Evolutionary conservation across 92 coral and sea anemone genomes (phyloP).

Genomic region (Nematostella vectensis): DNA sequence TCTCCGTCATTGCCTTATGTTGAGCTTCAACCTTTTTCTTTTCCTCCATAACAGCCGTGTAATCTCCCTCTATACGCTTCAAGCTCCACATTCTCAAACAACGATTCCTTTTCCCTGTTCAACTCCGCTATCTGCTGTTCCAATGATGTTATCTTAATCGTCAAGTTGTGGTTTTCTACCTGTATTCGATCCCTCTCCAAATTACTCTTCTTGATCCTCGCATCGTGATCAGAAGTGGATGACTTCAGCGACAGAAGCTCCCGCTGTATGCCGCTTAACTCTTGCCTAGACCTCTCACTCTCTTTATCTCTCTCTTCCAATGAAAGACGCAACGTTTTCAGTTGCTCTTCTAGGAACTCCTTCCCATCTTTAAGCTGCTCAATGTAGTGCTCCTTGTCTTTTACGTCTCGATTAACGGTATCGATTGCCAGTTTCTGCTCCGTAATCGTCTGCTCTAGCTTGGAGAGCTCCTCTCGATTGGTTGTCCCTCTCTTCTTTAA

Average conservation of each 20-base stretch:
- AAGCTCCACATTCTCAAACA: constrained; percentile 30
- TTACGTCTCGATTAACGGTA: constrained; percentile 46
- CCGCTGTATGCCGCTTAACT: constrained; percentile 54
- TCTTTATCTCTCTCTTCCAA: constrained; percentile 51
- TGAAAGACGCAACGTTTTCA: constrained; percentile 20
- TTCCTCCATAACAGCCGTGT: constrained; percentile 24
- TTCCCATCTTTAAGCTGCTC: constrained; percentile 48
- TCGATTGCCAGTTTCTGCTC: constrained; percentile 58
- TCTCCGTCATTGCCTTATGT: constrained; percentile 22
- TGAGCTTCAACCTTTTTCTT: constrained; percentile 46
- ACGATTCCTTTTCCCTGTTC: constrained; percentile 38
- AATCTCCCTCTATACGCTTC: constrained; percentile 17
- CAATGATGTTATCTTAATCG: constrained; percentile 33
- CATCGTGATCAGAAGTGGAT: constrained; percentile 40
- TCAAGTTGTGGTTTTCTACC: constrained; percentile 31
- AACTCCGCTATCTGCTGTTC: constrained; percentile 65
- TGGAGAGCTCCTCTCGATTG: constrained; percentile 51
- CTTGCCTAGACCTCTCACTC: constrained; percentile 44
- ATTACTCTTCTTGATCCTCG: constrained; percentile 30
- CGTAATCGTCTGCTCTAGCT: constrained; percentile 50
- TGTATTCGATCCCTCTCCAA: constrained; percentile 47
- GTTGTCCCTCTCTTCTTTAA: constrained; percentile 43
- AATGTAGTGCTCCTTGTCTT: constrained; percentile 43
- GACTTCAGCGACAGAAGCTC: constrained; percentile 45
- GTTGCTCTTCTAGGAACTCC: constrained; percentile 39